Evolutionary conservation across 2,888 invertebrate species (phyloP).

Genomic region (Drosophila paramelanica): DNA sequence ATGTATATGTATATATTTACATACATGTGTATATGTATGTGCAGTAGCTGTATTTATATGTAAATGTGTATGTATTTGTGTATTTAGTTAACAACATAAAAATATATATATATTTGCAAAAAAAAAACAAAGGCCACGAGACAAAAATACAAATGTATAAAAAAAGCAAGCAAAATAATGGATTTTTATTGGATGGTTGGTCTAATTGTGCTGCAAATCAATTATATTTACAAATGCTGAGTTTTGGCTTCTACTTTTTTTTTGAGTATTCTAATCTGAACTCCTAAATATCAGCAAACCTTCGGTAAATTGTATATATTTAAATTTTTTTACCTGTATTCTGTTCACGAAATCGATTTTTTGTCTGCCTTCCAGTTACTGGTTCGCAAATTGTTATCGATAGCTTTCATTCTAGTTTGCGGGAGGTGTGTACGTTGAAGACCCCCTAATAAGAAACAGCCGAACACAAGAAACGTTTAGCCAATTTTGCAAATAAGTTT

Average conservation of each 20-base stretch:
- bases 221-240: background rate
- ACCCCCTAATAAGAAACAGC: slow-evolving; percentile 1
- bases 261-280: too few relatives aligned
- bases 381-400: background rate
- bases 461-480: slow-evolving; percentile 2
- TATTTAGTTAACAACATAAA: slow-evolving; percentile 71
- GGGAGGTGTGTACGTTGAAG: background rate
- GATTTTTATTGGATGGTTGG: background rate
- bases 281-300: background rate
- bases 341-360: slow-evolving; percentile 7
- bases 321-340: background rate
- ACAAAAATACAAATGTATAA: slow-evolving; percentile 56
- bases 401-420: background rate
- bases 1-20: slow-evolving; percentile 62
- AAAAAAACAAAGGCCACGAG: slow-evolving; percentile 45
- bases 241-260: background rate
- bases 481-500: slow-evolving; percentile 12
- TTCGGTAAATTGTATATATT: background rate
- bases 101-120: slow-evolving; percentile 72
- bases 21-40: slow-evolving; percentile 63
- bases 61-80: slow-evolving; percentile 80
- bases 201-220: background rate
- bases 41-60: slow-evolving; percentile 78
- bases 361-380: background rate
- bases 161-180: slow-evolving; percentile 20